These are phyloP conservation scores for Sesia bembeciformis DNA, from an alignment of 2,888 invertebrate genomes.

Conservation along the genomic window DNA sequence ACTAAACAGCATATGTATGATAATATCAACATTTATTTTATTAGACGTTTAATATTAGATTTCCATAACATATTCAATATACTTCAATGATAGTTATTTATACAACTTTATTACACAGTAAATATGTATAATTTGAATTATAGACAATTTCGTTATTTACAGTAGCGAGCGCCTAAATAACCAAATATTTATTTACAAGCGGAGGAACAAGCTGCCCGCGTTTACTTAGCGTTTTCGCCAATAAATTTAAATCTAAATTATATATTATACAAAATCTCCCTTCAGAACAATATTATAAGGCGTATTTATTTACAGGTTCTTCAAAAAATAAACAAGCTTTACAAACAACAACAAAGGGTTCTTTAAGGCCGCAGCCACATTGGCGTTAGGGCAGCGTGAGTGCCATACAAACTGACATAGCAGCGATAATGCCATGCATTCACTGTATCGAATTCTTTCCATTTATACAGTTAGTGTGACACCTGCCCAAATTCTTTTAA, in stretches of 20 bases:
- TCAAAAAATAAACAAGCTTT: conserved; percentile 2
- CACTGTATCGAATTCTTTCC: too few relatives aligned
- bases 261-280: conserved; percentile 22
- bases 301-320: not conserved
- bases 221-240: conserved; percentile 13
- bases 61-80: conserved; percentile 17
- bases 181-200: conserved; percentile 28
- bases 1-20: too few relatives aligned
- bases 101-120: conserved; percentile 9
- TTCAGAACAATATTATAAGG: not conserved
- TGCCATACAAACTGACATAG: too few relatives aligned
- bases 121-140: conserved; percentile 1
- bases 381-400: not conserved
- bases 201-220: conserved; percentile 14
- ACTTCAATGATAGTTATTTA: conserved; percentile 16
- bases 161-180: conserved; percentile 2
- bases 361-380: not conserved
- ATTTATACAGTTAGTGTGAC: too few relatives aligned
- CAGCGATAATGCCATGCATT: too few relatives aligned
- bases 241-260: conserved; percentile 16
- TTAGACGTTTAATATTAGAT: conserved; percentile 26
- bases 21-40: conserved; percentile 33
- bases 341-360: not conserved
- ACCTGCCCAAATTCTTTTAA: too few relatives aligned
- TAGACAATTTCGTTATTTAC: not conserved